A percentile compares a stretch with the other conserved stretches of the same genome.
These are phyloP conservation scores for Mormyrus lacerda DNA, from an alignment of 2,113 vertebrate genomes.

Conservation along the genomic window DNA sequence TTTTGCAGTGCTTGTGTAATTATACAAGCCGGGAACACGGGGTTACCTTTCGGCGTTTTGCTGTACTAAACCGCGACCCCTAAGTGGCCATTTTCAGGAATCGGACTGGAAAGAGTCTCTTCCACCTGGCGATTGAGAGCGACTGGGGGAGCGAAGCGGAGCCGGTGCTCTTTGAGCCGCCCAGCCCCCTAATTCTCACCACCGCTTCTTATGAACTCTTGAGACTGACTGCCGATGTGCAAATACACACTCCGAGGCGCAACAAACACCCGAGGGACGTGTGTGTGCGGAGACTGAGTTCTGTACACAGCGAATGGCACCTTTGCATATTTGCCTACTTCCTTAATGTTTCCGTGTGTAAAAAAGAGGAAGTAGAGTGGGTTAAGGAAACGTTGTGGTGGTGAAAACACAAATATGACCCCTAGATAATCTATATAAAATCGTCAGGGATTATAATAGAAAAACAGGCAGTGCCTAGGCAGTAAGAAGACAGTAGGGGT, in stretches of 20 bases:
- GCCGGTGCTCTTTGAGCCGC: neutral
- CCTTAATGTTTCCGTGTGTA: neutral
- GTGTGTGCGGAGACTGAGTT: neutral
- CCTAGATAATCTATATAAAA: conserved; percentile 55
- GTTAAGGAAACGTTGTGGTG: conserved; percentile 35
- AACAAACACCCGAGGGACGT: neutral
- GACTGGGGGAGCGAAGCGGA: neutral
- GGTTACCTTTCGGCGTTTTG: neutral
- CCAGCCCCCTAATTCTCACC: neutral
- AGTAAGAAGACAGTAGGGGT: conserved; percentile 52
- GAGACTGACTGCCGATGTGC: neutral
- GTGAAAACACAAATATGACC: conserved; percentile 58
- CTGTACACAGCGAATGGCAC: neutral
- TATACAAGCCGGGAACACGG: conserved; percentile 7
- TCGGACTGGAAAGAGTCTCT: neutral
- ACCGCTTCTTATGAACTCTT: neutral
- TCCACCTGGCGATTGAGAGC: conserved; percentile 1
- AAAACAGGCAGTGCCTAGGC: conserved; percentile 48
- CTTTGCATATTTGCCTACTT: neutral
- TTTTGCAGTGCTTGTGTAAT: conserved; percentile 6
- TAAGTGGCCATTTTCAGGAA: neutral
- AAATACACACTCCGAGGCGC: neutral
- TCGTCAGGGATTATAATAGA: conserved; percentile 39
- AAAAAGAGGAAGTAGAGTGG: neutral
- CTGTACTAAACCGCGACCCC: conserved; percentile 8